Base-by-base conservation (phyloP, 2,888 invertebrate genomes). In the Eristalinus aeneus region DNA sequence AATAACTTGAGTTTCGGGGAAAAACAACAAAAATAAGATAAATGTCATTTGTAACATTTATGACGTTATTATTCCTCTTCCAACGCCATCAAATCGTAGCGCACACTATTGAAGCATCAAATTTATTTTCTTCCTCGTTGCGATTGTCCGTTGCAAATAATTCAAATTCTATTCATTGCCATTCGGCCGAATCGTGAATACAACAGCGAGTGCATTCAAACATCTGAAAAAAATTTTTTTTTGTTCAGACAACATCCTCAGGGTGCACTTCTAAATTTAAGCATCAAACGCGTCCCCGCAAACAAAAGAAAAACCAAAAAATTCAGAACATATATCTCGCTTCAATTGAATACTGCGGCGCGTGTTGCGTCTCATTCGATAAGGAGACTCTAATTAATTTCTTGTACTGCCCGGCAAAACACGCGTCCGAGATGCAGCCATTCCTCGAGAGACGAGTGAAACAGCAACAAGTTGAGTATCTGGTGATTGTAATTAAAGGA, bases 381-480 rank as follows among this genome's bases (percentile, higher is more conserved):
- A 74, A 74, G 67, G 23, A 60, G 69, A 34, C 64, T 20, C 74
- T 79, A 84, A 79, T 84, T 84, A 79, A 74, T 84, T 74, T 74
- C 74, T 65, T 71, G 79, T 74, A 65, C 27, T 39, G 36, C 53
- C 68, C 20, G n/a, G 1, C 34, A 36, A 12, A 12, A 67, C 36
- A 39, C 53, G 54, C 32, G 16, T 16, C 16, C 46, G 46, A 5
- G 46, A 8, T n/a, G 16, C 46, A 16, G 46, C 16, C 8, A 46
- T 46, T 8, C 46, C 46, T 16, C 46, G 46, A 16, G 20, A 12
- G 67, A 23, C 11, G 23, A 12, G 27, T 61, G 39, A 76, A 32
- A 60, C 60, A 22, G 39, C 53, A 58, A 73, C 73, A 54, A 83
- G 73, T 78, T 27, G 56, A 34, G 9, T 68, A 39, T 63, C 53